These are phyloP conservation scores for Holcopasites calliopsidis DNA, from an alignment of 1,140 invertebrate species.

Conservation along the genomic window DNA sequence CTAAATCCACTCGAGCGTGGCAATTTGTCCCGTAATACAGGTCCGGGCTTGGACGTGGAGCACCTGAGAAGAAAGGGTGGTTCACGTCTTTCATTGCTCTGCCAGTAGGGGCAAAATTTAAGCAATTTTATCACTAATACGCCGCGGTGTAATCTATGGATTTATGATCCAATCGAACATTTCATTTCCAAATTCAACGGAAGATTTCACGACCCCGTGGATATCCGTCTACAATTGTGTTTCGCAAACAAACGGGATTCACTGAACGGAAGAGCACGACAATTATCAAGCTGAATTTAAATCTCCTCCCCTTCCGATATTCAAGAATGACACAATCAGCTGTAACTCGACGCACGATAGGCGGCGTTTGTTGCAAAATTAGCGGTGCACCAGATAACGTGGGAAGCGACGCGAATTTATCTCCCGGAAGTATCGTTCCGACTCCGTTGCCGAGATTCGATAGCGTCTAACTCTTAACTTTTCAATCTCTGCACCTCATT, in stretches of 20 bases:
- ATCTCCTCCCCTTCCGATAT: not conserved
- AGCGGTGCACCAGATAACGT: conserved; percentile 40
- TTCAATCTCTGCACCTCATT: not conserved
- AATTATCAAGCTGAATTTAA: conserved; percentile 1
- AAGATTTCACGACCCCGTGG: too few species aligned
- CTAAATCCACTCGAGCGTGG: conserved; percentile 17
- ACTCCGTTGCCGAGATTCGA: conserved; percentile 39
- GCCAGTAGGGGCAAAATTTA: too few species aligned
- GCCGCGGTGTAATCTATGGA: too few species aligned
- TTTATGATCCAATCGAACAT: too few species aligned
- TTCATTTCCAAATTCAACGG: too few species aligned
- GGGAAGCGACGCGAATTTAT: conserved; percentile 52
- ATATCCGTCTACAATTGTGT: too few species aligned
- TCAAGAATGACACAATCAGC: conserved; percentile 15
- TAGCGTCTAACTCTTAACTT: conserved; percentile 21
- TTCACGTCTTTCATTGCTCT: not conserved
- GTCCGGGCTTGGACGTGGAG: not conserved
- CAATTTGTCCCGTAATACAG: conserved; percentile 15
- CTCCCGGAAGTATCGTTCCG: conserved; percentile 51
- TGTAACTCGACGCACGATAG: conserved; percentile 14
- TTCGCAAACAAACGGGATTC: too few species aligned
- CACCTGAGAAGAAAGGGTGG: not conserved
- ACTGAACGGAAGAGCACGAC: not conserved
- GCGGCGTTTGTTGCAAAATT: not conserved
- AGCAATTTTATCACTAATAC: too few species aligned